phyloP scores from a whole-genome alignment of 1,140 invertebrate species.

The Eriocheir sinensis region DNA sequence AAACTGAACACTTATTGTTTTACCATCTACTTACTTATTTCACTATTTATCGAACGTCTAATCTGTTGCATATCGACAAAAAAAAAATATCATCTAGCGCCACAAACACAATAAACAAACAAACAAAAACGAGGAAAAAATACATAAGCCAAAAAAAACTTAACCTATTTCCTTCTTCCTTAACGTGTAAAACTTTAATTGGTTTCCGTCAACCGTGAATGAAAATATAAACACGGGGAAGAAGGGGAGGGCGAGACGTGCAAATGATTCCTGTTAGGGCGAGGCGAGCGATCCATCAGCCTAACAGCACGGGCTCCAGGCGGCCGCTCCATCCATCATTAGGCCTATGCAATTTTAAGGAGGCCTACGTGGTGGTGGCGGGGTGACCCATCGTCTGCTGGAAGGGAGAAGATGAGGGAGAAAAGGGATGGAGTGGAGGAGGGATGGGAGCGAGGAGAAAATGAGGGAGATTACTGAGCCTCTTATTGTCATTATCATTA shows the following conservation, averaged over 20 bases:
- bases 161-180: no score
- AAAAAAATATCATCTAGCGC: no score
- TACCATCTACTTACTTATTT: no score
- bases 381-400: not conserved
- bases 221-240: not conserved
- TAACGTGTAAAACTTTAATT: no score
- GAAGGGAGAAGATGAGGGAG: not conserved
- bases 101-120: no score
- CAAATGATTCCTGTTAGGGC: not conserved
- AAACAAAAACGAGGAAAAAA: not conserved
- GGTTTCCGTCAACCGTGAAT: no score
- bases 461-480: not conserved
- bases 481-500: constrained; percentile 5
- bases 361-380: constrained; percentile 38
- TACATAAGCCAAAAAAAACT: not conserved
- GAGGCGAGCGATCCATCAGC: constrained; percentile 49
- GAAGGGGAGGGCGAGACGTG: not conserved
- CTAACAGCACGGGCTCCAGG: not conserved
- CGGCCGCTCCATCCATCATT: constrained; percentile 57
- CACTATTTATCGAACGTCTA: no score
- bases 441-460: not conserved
- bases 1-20: no score
- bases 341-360: constrained; percentile 67
- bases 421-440: not conserved
- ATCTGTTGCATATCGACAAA: no score